Evolutionary conservation across 2,888 invertebrate genomes (phyloP).

Genomic region (Agrypnus murinus): DNA sequence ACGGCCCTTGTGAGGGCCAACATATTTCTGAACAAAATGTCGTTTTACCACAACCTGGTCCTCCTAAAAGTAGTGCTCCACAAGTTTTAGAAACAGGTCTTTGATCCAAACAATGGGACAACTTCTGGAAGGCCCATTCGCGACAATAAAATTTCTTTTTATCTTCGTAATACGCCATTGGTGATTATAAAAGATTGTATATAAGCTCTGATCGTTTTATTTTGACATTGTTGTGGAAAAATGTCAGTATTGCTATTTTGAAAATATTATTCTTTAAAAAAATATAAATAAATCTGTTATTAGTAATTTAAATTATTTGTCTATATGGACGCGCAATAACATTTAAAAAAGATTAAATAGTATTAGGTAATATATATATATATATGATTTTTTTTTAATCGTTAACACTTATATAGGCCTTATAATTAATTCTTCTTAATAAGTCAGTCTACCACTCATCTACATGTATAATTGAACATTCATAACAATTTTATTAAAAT

Average conservation of each 20-base stretch:
- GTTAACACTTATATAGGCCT: constrained; percentile 38
- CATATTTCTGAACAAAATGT: constrained; percentile 89
- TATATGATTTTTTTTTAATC: constrained; percentile 35
- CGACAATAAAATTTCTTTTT: constrained; percentile 89
- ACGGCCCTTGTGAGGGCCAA: constrained; percentile 80
- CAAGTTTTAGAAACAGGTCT: constrained; percentile 88
- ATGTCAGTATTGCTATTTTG: constrained; percentile 34
- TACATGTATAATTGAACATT: constrained; percentile 44
- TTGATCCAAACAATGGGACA: constrained; percentile 93
- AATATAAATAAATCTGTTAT: constrained; percentile 40
- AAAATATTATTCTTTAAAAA: constrained; percentile 38
- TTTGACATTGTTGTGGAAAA: constrained; percentile 25
- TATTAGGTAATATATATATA: constrained; percentile 7
- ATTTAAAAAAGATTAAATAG: constrained; percentile 30
- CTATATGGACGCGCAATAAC: constrained; percentile 44
- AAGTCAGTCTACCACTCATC: constrained; percentile 37
- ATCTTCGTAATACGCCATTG: constrained; percentile 72
- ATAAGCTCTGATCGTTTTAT: neutral
- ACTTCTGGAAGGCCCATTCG: constrained; percentile 97
- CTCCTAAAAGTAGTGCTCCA: constrained; percentile 89
- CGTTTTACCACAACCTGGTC: constrained; percentile 96
- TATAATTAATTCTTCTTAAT: constrained; percentile 28
- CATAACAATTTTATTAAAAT: constrained; percentile 27
- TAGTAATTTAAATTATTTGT: constrained; percentile 44
- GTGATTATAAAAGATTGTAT: constrained; percentile 15